Evolutionary conservation across 2,113 vertebrate species (phyloP).

Genomic region (Vidua macroura): DNA sequence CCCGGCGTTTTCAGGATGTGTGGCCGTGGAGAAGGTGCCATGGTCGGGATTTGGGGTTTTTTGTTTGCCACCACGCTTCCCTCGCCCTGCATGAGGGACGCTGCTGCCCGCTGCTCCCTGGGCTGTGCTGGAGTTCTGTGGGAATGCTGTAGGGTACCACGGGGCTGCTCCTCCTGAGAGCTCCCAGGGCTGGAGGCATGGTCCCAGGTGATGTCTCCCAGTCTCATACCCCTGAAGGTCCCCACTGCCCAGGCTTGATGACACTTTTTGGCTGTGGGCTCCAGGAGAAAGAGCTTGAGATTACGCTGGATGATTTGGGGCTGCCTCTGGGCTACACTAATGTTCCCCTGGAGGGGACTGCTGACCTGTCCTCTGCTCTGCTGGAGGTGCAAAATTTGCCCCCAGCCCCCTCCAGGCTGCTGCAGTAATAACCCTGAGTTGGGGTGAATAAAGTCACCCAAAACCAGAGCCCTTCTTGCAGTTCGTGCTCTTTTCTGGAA

Average conservation of each 20-base stretch:
- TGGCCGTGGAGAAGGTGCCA: fast-evolving
- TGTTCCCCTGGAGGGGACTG: background rate
- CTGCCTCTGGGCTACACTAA: background rate
- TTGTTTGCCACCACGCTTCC: background rate
- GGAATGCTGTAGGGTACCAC: background rate
- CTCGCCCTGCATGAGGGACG: fast-evolving
- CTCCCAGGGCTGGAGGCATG: background rate
- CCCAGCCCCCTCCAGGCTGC: background rate
- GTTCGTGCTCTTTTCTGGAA: background rate
- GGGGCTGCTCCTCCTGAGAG: background rate
- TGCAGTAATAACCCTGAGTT: background rate
- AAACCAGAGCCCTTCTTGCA: background rate
- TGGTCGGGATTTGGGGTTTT: fast-evolving
- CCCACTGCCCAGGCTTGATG: background rate
- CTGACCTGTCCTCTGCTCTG: background rate
- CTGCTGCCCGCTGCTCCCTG: fast-evolving
- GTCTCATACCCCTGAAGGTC: background rate
- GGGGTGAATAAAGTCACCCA: background rate
- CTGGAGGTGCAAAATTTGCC: background rate
- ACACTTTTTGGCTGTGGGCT: background rate
- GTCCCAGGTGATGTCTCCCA: background rate
- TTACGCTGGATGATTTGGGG: background rate
- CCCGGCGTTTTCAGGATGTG: fast-evolving
- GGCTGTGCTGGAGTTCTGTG: background rate
- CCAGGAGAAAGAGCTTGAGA: background rate